A percentile compares a stretch with the other conserved stretches of the same genome.
These are phyloP conservation scores for Drosophila nikananu DNA, from an alignment of 1,140 invertebrate species.

Conservation along the genomic window DNA sequence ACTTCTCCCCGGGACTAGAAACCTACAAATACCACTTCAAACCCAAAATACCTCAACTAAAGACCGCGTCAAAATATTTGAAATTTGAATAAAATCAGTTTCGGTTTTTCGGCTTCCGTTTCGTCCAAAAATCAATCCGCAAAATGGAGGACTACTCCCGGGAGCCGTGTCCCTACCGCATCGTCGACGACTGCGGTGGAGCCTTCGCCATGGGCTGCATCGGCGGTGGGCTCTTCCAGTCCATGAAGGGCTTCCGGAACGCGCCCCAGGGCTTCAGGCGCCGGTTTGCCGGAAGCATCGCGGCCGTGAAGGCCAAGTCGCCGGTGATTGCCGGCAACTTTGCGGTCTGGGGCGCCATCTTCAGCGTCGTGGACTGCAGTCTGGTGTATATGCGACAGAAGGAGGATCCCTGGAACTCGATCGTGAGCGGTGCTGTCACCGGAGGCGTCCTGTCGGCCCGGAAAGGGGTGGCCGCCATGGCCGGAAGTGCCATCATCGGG, in stretches of 20 bases:
- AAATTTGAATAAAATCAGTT: constrained; percentile 31
- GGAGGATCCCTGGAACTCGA: constrained; percentile 99
- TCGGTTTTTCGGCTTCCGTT: not conserved
- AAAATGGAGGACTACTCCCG: constrained; percentile 96
- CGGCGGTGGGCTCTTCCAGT: constrained; percentile 98
- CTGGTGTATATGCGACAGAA: constrained; percentile 97
- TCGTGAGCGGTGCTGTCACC: constrained; percentile 97
- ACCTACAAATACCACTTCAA: not conserved
- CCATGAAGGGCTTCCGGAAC: constrained; percentile 98
- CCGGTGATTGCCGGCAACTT: constrained; percentile 97
- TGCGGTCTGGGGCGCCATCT: constrained; percentile 97
- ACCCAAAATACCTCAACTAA: not conserved
- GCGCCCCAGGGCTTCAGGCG: constrained; percentile 91
- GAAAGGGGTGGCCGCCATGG: constrained; percentile 96
- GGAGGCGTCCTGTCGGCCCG: constrained; percentile 97
- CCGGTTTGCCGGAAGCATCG: constrained; percentile 89
- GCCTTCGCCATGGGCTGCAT: constrained; percentile 99
- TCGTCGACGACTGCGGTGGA: constrained; percentile 89
- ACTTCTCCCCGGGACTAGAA: not conserved
- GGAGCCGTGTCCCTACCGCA: constrained; percentile 84
- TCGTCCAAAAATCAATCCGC: not conserved
- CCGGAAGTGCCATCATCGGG: constrained; percentile 98
- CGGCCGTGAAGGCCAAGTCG: constrained; percentile 94
- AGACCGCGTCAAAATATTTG: not conserved
- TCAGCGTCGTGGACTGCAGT: constrained; percentile 99